phyloP scores from a whole-genome alignment of 30 jellyfish, hydroid and myxozoan genomes.

The Clytia hemisphaerica region DNA sequence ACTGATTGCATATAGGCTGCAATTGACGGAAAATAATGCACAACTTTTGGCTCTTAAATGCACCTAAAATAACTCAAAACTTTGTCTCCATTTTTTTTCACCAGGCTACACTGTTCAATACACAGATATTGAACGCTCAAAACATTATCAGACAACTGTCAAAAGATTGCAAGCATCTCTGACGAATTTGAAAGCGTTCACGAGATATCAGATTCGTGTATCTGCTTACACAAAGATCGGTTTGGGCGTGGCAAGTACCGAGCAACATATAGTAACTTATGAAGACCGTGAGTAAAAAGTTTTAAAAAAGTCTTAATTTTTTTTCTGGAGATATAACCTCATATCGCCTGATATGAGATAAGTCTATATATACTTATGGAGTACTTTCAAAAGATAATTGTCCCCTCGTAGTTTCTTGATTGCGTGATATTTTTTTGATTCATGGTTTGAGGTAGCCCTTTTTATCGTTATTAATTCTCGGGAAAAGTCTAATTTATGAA shows the following conservation, averaged over 20 bases:
- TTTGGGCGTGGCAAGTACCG: slow-evolving; percentile 55
- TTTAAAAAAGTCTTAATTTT: too few relatives aligned
- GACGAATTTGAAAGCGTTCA: slow-evolving; percentile 46
- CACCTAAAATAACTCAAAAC: too few relatives aligned
- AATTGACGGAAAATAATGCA: too few relatives aligned
- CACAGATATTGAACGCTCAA: slow-evolving; percentile 25
- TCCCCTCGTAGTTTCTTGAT: too few relatives aligned
- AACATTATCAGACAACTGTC: slow-evolving; percentile 19
- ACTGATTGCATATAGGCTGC: too few relatives aligned
- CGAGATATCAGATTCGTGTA: slow-evolving; percentile 56
- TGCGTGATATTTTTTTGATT: neutral
- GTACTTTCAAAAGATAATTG: too few relatives aligned
- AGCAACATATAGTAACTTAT: slow-evolving; percentile 38
- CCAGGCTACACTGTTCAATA: too few relatives aligned
- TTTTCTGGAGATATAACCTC: too few relatives aligned
- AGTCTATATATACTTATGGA: too few relatives aligned
- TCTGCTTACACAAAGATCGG: slow-evolving; percentile 86
- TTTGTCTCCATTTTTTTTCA: too few relatives aligned
- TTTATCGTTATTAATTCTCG: neutral
- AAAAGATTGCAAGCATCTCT: slow-evolving; percentile 43
- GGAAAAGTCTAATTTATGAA: neutral
- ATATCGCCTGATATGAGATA: too few relatives aligned
- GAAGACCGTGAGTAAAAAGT: slow-evolving; percentile 72
- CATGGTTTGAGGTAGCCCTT: neutral
- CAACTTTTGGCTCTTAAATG: too few relatives aligned